Base-by-base conservation (phyloP, 2,888 invertebrate genomes). In the Netelia inedita region DNA sequence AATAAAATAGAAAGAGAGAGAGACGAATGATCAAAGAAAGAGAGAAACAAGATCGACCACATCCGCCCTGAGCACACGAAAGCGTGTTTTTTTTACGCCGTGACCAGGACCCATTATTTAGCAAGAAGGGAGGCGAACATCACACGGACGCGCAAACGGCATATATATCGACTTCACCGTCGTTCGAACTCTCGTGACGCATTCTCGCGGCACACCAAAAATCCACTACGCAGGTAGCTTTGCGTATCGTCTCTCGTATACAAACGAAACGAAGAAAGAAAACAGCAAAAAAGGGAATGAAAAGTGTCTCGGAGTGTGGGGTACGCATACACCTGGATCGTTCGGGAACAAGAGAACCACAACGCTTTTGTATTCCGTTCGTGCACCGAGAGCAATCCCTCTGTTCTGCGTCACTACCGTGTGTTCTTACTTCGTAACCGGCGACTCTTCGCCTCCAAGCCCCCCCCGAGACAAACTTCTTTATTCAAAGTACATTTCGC, bases 21-120 rank as follows among this genome's bases (percentile, higher is more conserved):
- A 69, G 35, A 28, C 69, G 28, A 71, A 68, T 50, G 50, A 72
- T 66, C 46, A 43, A 59, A 35, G 23, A 72, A 72, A 72, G 55
- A 72, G 66, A 71, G 75, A 79, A 76, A 85, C 80, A 79, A 86
- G 83, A 80, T 85, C 78, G 71, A 83, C 83, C 80, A 85, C 82
- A 86, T 86, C 85, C 84, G 83, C 65, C 66, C 72, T 46, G 84
- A 61, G 57, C 21, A 66, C 50, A 69, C 35, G 75, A 81, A 76
- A 66, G 76, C 80, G 73, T 66, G 14, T 55, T 65, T 71, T 65
- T 71, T 55, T 57, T 69, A 63, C 63, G n/a, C 46, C 69, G 63
- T 35, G 63, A 63, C 50, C 55, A 50, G 68, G 55, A 61, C 63
- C 75, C 75, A 85, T 85, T 86, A 85, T 82, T 86, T 74, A 82